Evolutionary conservation across 2,797 vertebrate species (phyloP), one percentile per base, ranked within the genome.

Genomic region (Centropyge bicolor): DNA sequence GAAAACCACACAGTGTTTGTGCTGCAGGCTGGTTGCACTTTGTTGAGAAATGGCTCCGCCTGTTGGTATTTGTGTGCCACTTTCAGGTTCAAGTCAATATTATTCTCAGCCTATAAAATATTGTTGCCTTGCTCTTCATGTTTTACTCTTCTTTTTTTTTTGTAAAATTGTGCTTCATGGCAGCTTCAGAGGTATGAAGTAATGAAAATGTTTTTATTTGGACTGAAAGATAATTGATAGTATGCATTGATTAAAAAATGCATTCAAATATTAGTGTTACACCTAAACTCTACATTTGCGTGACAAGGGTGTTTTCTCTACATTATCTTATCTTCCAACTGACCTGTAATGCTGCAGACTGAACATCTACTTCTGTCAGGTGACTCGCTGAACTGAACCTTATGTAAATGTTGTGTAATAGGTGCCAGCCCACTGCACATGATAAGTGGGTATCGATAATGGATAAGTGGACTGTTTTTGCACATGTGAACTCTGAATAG

Each of bases 11-110:
- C 27, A 31, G 27, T 31, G 27, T 20, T 13, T 35, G 1, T 17
- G 16, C 20, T 1, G 17, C 12, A 10, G 10, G 36, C 8, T 43
- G 22, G 17, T 17, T 36, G 10, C 11, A 14, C 10, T 81, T 40
- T 13, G 9, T 19, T 56, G 64, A 63, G 31, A 66, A 77, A 76
- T 76, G 38, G 24, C 80, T 60, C 84, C 68, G 64, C 72, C 89
- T 89, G 13, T 0, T 82, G 87, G 74, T 41, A 11, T 16, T n/a
- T 62, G 17, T 62, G 35, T 2, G 24, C 73, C n/a, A 41, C 14
- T 8, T 19, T 20, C 0, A 45, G 19, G 17, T n/a, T 13, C 14
- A 5, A 13, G 16, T 36, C 20, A n/a, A 12, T n/a, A 35, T 43
- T 51, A 43, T 43, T 35, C 17, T 40, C 38, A 8, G 10, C 6